Evolutionary conservation across 1,140 invertebrate genomes (phyloP).

Genomic region (Triops cancriformis): DNA sequence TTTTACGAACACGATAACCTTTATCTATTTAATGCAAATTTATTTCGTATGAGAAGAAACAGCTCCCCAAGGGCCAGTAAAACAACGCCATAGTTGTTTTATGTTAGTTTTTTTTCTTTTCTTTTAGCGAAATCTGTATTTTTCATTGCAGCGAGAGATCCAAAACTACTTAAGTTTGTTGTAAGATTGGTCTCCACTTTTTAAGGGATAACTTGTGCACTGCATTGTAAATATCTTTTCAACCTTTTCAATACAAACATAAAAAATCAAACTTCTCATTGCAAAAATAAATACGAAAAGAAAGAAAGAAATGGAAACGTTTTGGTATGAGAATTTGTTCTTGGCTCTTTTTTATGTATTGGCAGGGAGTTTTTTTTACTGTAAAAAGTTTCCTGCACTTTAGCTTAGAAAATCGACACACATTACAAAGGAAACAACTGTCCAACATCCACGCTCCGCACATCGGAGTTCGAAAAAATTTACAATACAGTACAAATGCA

Average conservation of each 20-base stretch:
- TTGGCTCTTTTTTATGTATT: background rate
- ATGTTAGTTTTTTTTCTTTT: background rate
- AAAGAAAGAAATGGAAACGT: background rate
- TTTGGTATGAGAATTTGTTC: background rate
- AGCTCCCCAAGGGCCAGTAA: background rate
- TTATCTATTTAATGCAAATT: background rate
- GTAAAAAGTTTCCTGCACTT: background rate
- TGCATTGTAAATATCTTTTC: background rate
- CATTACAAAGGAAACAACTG: background rate
- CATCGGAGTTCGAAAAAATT: background rate
- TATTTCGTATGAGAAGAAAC: background rate
- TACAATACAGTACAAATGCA: background rate
- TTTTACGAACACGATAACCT: background rate
- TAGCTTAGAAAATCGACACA: conserved; percentile 6
- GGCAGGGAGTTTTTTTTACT: background rate
- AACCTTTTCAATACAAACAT: background rate
- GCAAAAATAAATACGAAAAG: too few species aligned
- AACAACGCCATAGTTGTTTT: background rate
- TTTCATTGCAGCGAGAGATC: background rate
- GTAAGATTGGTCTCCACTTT: background rate
- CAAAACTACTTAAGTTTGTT: background rate
- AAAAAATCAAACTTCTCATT: too few species aligned
- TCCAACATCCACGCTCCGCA: too few species aligned
- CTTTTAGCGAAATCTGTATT: background rate
- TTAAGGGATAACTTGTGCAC: background rate